phyloP scores from a whole-genome alignment of 2,797 vertebrate genomes.

The Gorsachius magnificus region DNA sequence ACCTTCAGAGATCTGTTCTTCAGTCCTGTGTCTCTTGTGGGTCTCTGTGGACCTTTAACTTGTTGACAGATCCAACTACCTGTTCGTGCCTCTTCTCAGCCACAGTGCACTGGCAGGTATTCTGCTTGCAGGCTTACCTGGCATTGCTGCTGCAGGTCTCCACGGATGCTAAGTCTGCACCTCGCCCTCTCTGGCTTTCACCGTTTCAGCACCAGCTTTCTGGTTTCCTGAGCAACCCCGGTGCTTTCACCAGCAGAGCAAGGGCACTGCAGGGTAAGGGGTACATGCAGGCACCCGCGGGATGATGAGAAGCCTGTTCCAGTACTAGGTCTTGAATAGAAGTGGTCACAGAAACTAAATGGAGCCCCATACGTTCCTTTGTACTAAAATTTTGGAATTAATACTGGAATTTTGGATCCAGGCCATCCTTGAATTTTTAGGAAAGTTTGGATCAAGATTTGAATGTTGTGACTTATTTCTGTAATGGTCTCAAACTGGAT shows the following conservation, averaged over 20 bases:
- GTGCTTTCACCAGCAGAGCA: neutral
- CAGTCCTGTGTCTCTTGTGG: neutral
- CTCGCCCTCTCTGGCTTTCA: neutral
- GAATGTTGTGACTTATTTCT: neutral
- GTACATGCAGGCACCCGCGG: neutral
- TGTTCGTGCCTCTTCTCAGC: neutral
- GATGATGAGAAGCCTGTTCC: neutral
- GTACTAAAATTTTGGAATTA: neutral
- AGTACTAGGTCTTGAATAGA: neutral
- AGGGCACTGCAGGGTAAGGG: neutral
- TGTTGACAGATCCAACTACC: neutral
- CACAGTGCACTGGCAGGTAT: neutral
- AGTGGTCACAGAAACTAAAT: neutral
- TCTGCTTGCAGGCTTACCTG: neutral
- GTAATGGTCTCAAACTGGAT: neutral
- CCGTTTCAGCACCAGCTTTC: neutral
- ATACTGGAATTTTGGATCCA: neutral
- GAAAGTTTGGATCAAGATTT: neutral
- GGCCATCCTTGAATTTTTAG: neutral
- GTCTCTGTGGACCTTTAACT: neutral
- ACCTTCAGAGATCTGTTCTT: neutral
- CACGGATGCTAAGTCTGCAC: neutral
- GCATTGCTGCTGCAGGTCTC: neutral
- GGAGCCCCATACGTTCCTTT: neutral
- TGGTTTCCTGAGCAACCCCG: neutral